These are phyloP conservation scores for Holothuria glaberrima DNA, from an alignment of 35 echinoderm and acorn worm species.

Conservation along the genomic window DNA sequence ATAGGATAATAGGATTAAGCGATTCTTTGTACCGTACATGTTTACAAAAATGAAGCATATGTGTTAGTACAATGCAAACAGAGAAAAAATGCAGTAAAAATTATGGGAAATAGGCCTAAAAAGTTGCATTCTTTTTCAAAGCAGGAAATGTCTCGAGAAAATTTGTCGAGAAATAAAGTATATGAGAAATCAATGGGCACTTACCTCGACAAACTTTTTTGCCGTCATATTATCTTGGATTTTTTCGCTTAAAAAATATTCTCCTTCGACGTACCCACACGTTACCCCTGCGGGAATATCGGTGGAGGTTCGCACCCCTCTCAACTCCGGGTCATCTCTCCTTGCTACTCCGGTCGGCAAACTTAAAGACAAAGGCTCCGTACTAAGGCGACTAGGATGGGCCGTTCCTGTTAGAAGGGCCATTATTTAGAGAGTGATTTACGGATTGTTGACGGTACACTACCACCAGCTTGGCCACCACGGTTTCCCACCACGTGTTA, in stretches of 20 bases:
- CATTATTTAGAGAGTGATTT: constrained; percentile 30
- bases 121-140: too few species aligned
- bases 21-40: too few species aligned
- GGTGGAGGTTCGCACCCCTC: constrained; percentile 40
- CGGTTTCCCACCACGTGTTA: constrained; percentile 40
- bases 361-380: constrained; percentile 30
- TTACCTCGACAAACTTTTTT: constrained; percentile 36
- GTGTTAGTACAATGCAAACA: too few species aligned
- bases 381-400: background rate
- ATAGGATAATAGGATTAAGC: too few species aligned
- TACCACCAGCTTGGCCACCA: constrained; percentile 35
- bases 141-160: too few species aligned
- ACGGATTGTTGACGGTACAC: background rate
- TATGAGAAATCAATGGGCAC: too few species aligned
- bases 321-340: constrained; percentile 1
- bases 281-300: constrained; percentile 59
- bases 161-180: too few species aligned
- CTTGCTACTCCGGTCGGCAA: constrained; percentile 15
- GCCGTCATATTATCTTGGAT: constrained; percentile 22
- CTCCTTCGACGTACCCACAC: constrained; percentile 57
- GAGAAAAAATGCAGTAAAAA: too few species aligned
- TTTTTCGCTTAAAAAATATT: constrained; percentile 55
- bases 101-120: too few species aligned
- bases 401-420: constrained; percentile 15
- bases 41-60: too few species aligned